Percentiles rank a stretch among this genome's conserved stretches.
Evolutionary conservation across 2,888 invertebrate genomes (phyloP).

Genomic region (Chrysodeixis includens): DNA sequence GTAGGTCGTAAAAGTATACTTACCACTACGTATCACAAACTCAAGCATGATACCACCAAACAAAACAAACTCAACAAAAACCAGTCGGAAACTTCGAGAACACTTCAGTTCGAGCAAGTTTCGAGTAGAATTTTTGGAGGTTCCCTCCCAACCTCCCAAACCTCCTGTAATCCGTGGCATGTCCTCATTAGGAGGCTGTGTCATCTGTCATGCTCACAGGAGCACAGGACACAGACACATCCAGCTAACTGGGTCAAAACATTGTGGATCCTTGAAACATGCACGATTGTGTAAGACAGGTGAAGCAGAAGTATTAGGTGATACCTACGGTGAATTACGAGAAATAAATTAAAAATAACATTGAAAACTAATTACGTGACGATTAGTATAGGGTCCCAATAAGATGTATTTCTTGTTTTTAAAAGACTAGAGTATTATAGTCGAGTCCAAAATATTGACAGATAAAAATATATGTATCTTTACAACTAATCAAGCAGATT

Average conservation of each 20-base stretch:
- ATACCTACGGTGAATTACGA: too few species aligned
- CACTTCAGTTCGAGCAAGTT: background rate
- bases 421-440: too few species aligned
- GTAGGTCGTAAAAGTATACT: too few species aligned
- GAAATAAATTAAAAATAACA: too few species aligned
- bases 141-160: conserved; percentile 15
- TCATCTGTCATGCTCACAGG: conserved; percentile 51
- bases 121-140: conserved; percentile 16
- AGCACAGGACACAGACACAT: conserved; percentile 47
- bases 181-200: conserved; percentile 47
- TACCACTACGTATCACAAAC: too few species aligned
- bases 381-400: too few species aligned
- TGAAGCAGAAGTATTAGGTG: conserved; percentile 13
- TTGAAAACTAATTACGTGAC: too few species aligned
- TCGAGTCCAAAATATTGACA: too few species aligned
- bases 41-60: background rate
- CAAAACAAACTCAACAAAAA: background rate
- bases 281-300: conserved; percentile 18
- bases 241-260: conserved; percentile 48
- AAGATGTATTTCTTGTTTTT: too few species aligned
- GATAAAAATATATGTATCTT: too few species aligned
- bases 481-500: too few species aligned
- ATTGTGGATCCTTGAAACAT: conserved; percentile 51
- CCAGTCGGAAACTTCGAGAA: background rate
- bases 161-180: conserved; percentile 34